phyloP scores from a whole-genome alignment of 2,888 invertebrate genomes.

The Polydrusus pterygomalis region DNA sequence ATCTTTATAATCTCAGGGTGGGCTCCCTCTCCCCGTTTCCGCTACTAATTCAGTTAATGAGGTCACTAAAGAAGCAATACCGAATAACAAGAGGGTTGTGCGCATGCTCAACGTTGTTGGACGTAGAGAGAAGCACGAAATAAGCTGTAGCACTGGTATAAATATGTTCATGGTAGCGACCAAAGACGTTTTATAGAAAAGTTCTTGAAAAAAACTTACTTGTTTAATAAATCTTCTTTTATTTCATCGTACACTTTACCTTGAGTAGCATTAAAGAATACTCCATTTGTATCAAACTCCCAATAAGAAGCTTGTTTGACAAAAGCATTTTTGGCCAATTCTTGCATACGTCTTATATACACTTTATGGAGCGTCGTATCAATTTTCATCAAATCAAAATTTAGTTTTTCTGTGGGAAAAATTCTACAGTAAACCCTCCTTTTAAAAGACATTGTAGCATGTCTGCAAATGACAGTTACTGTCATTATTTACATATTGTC shows the following conservation, averaged over 20 bases:
- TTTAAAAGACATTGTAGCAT: slow-evolving; percentile 55
- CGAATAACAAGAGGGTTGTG: too few species aligned
- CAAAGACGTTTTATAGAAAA: too few species aligned
- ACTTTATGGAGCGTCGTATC: slow-evolving; percentile 66
- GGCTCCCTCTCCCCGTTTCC: too few species aligned
- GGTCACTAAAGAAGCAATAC: too few species aligned
- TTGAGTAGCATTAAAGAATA: slow-evolving; percentile 69
- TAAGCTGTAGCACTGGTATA: too few species aligned
- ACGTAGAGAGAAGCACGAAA: too few species aligned
- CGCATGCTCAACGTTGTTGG: too few species aligned
- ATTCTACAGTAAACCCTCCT: slow-evolving; percentile 64
- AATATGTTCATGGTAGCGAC: too few species aligned
- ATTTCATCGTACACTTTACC: slow-evolving; percentile 66
- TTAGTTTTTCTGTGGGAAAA: slow-evolving; percentile 63
- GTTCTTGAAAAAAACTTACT: too few species aligned
- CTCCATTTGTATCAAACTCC: slow-evolving; percentile 69
- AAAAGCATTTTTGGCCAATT: slow-evolving; percentile 59
- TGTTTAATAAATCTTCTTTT: slow-evolving; percentile 66
- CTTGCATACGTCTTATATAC: slow-evolving; percentile 68
- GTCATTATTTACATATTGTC: too few species aligned
- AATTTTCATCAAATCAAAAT: slow-evolving; percentile 66
- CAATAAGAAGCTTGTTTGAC: slow-evolving; percentile 66
- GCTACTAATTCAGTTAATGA: too few species aligned
- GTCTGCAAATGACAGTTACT: background rate
- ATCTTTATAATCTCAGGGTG: too few species aligned